Evolutionary conservation across 2,113 vertebrate genomes (phyloP).

Genomic region (Nyctereutes procyonoides): DNA sequence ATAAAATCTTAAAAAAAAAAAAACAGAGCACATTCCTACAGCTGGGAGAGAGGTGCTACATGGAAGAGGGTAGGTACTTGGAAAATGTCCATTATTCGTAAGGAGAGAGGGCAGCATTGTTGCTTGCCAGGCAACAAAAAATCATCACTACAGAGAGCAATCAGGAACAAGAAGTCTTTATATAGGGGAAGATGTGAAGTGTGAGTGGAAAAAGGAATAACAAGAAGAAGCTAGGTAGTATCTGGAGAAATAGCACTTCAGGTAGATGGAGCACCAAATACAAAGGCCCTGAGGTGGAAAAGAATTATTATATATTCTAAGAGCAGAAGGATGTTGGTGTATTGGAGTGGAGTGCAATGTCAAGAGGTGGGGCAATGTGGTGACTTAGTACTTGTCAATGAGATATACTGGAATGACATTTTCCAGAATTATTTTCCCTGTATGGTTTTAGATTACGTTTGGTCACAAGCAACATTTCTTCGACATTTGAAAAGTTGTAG

Average conservation of each 20-base stretch:
- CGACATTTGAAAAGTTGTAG: background rate
- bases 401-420: background rate
- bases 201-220: background rate
- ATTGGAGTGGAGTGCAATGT: background rate
- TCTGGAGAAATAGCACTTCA: background rate
- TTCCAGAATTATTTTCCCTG: background rate
- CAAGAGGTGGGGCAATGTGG: background rate
- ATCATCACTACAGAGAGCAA: background rate
- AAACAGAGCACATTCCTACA: background rate
- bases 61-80: background rate
- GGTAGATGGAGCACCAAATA: background rate
- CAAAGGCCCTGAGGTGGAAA: background rate
- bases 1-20: too few species aligned
- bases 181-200: background rate
- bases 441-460: background rate
- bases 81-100: background rate
- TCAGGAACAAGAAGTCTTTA: background rate
- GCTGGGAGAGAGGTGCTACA: background rate
- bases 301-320: background rate
- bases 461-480: background rate
- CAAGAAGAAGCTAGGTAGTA: background rate
- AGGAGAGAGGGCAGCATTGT: background rate
- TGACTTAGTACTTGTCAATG: background rate
- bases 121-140: background rate
- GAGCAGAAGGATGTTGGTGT: background rate